A percentile compares a stretch with the other conserved stretches of the same genome.
Evolutionary conservation across 2,797 vertebrate genomes (phyloP).

Genomic region (Sebastes vulpes): DNA sequence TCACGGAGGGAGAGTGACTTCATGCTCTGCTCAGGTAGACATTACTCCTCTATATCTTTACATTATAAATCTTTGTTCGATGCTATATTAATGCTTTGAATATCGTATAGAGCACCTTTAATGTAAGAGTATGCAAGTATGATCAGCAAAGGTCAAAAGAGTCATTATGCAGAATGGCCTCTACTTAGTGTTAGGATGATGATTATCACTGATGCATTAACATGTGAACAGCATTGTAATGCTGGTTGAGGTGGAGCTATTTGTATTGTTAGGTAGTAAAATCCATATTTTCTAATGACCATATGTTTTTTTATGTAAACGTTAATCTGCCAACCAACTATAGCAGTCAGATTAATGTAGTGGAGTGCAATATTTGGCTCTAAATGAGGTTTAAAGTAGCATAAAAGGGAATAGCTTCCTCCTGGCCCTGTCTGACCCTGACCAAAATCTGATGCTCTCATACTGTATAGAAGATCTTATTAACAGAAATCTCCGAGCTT

Average conservation of each 20-base stretch:
- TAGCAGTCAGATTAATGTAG: background rate
- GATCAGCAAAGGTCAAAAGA: background rate
- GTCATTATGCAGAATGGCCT: no score
- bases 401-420: conserved; percentile 80
- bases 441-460: conserved; percentile 87
- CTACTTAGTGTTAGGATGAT: background rate
- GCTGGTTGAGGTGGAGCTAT: background rate
- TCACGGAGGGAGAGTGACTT: no score
- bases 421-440: conserved; percentile 94
- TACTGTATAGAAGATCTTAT: background rate
- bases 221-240: background rate
- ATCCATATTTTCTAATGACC: background rate
- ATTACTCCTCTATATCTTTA: background rate
- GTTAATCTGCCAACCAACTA: background rate
- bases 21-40: background rate
- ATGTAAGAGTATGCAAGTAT: background rate
- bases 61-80: background rate
- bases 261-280: background rate
- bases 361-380: background rate
- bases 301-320: background rate
- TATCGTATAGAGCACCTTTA: background rate
- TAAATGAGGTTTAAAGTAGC: background rate
- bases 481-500: background rate
- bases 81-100: background rate
- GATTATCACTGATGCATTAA: background rate